Base-by-base conservation (phyloP, 1,140 invertebrate genomes). In the Zaprionus davidi region DNA sequence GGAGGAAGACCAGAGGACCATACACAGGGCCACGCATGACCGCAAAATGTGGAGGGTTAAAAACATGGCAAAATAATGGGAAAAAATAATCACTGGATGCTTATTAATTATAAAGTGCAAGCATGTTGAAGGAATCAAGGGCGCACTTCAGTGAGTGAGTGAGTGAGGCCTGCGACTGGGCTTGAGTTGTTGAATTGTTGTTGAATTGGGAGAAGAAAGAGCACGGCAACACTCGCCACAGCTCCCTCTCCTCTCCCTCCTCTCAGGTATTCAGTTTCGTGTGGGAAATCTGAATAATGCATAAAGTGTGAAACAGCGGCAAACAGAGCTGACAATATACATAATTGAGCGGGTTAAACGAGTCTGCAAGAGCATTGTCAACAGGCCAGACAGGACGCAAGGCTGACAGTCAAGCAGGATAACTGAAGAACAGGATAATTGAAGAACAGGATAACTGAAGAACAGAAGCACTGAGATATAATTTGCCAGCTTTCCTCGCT, bases 231-330 rank as follows among this genome's bases (percentile, higher is more conserved):
- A 31, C 24, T 56, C 20, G 38, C 38, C 59, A 31, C 9, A 31
- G 31, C 31, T 9, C 9, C 9, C 31, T 31, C 7, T 7, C 2
- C 34, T 44, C 28, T 34, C 44, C 41, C 55, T 22, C 38, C 26
- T 53, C 20, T 34, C 41, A 17, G n/a, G 38, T n/a, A 15, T 51
- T 24, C 53, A 28, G 44, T 53, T 59, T 71, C 81, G 85, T 88
- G 83, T 88, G 85, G 81, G 85, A 88, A 90, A 90, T 84, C 85
- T 88, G 84, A 88, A 88, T 88, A 88, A 88, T 88, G 84, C 85
- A 90, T 90, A 70, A 90, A 90, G 84, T 88, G 84, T 84, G 81
- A 90, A 87, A 83, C 31, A 34, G 84, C 81, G 78, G 84, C 84
- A 63, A 71, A 68, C 77, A 80, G 73, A 79, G 83, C 83, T 84